A percentile compares a stretch with the other conserved stretches of the same genome.
Conservation (phyloP, 2,888 invertebrate genomes). For the Agonopterix heracliana region DNA sequence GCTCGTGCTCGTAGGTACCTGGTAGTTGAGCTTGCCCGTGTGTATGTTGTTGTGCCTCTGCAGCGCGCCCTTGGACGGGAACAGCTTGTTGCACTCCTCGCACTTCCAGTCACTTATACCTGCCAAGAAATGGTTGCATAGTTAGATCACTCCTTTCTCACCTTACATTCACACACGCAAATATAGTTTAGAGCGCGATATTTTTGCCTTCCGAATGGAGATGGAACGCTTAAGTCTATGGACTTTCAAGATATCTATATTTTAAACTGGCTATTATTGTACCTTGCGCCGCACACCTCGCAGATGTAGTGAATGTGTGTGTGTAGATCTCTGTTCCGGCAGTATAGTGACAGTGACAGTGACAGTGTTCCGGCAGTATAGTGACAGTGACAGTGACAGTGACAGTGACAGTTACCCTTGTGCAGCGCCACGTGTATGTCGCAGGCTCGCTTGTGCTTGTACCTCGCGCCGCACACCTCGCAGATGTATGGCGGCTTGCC, state of each 20-base stretch:
- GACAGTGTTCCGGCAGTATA: too few species aligned
- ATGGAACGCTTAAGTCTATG: too few species aligned
- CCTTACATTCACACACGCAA: too few species aligned
- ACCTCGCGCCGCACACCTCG: slow-evolving; percentile 77
- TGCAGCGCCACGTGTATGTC: slow-evolving; percentile 78
- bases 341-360: too few species aligned
- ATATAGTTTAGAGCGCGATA: too few species aligned
- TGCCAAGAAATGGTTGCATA: slow-evolving; percentile 16
- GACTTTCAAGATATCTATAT: too few species aligned
- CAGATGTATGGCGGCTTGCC: slow-evolving; percentile 71
- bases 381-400: slow-evolving; percentile 22
- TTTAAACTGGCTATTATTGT: too few species aligned
- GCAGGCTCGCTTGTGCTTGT: slow-evolving; percentile 78
- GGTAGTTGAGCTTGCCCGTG: slow-evolving; percentile 77
- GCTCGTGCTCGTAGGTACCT: too few species aligned
- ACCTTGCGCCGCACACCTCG: slow-evolving; percentile 77
- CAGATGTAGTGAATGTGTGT: too few species aligned
- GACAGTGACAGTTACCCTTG: slow-evolving; percentile 41
- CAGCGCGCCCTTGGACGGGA: slow-evolving; percentile 78
- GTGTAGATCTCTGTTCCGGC: too few species aligned
- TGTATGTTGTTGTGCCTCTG: slow-evolving; percentile 78
- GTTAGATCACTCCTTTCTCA: background rate
- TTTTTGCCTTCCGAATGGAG: too few species aligned
- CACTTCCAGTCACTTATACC: slow-evolving; percentile 78
- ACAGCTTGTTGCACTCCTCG: slow-evolving; percentile 75